Evolutionary conservation across 2,797 vertebrate species (phyloP), one percentile per base, ranked within the genome.

Genomic region (Onychomys leucogaster): DNA sequence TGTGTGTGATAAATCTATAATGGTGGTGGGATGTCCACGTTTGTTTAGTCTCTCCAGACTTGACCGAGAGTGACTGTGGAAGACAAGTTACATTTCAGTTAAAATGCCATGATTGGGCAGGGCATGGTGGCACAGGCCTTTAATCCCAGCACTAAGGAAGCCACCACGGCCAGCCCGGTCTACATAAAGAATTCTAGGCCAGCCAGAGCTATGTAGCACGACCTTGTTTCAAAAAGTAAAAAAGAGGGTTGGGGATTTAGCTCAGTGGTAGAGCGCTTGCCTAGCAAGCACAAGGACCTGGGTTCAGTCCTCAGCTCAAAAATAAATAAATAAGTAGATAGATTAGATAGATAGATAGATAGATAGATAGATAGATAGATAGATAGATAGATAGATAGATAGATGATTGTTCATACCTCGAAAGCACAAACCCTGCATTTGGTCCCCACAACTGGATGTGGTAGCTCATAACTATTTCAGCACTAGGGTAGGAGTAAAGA

Each of bases 41-140:
- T 77, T 32, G 43, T 77, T 63, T 49, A 65, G 83, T 87, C 52
- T 80, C 46, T 34, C 12, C 57, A 78, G 55, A 67, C 32, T 81
- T 95, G 21, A 67, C 11, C 85, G n/a, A 94, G 3, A 9, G 52
- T 78, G 14, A n/a, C 95, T 84, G 89, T 13, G 73, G 78, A 87
- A 27, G 88, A 57, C n/a, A 77, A 17, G 2, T 67, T 87, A 23
- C 41, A 19, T 34, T 69, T 78, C 65, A 65, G 19, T 87, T 49
- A 75, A 32, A 88, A 57, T 41, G 73, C 14, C 16, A 41, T 37
- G 25, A 21, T 67, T 34, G 29, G 37, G 41, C 65, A 67, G 41
- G 41, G 32, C 43, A 25, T 67, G 32, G 19, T 34, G 43, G 10
- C 46, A 12, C 29, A 67, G 25, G 29, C 43, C 29, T 49, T 46